These are phyloP conservation scores for Muraenolepis orangiensis DNA, from an alignment of 2,797 vertebrate genomes.

Conservation along the genomic window DNA sequence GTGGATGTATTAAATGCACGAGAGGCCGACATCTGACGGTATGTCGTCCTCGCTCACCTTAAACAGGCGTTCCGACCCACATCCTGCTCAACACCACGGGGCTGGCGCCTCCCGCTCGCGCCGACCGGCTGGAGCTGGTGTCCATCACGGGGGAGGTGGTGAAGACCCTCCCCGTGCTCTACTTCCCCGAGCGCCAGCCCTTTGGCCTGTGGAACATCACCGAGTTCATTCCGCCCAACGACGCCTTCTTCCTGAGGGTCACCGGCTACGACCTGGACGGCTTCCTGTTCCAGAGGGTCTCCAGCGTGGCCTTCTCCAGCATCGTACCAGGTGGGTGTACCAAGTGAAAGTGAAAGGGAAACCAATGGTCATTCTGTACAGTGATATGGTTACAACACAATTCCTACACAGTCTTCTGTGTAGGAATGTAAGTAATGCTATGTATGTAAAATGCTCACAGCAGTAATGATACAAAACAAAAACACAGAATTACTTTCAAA, in stretches of 20 bases:
- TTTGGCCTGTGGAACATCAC: slow-evolving; percentile 94
- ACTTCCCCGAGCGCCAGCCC: slow-evolving; percentile 82
- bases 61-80: slow-evolving; percentile 88
- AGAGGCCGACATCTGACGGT: background rate
- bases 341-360: background rate
- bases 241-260: slow-evolving; percentile 92
- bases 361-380: background rate
- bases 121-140: slow-evolving; percentile 87
- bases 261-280: slow-evolving; percentile 87
- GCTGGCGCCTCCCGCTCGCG: slow-evolving; percentile 80
- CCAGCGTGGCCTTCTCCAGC: slow-evolving; percentile 93
- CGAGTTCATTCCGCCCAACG: slow-evolving; percentile 88
- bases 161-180: slow-evolving; percentile 88
- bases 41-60: background rate
- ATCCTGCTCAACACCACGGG: slow-evolving; percentile 93
- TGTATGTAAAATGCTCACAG: background rate
- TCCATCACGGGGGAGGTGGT: slow-evolving; percentile 81
- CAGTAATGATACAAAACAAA: background rate
- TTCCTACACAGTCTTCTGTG: background rate
- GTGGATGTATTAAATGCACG: background rate
- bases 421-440: background rate
- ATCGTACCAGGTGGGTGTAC: slow-evolving; percentile 86
- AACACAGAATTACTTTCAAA: background rate
- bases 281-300: slow-evolving; percentile 92
- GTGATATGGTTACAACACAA: background rate